phyloP scores from a whole-genome alignment of 1,140 invertebrate species.

The Gonatopus flavifemur region DNA sequence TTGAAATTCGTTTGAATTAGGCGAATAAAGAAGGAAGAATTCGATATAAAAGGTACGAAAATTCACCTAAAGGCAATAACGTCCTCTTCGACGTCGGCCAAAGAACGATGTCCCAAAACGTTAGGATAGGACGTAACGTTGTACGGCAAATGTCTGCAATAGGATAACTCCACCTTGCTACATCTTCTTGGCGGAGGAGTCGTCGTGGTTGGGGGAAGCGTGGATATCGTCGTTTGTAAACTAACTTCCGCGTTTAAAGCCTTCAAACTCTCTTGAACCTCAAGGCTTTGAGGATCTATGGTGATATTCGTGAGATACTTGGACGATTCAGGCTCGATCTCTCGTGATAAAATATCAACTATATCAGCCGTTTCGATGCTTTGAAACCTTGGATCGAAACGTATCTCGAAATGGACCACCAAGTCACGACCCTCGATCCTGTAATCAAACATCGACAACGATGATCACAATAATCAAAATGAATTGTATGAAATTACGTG shows the following conservation, averaged over 20 bases:
- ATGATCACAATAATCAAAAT: too few relatives aligned
- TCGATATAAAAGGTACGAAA: background rate
- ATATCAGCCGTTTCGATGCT: conserved; percentile 60
- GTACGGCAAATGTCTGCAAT: conserved; percentile 74
- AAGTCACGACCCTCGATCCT: conserved; percentile 68
- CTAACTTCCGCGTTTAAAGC: conserved; percentile 59
- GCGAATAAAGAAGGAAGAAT: too few relatives aligned
- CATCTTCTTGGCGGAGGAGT: conserved; percentile 67
- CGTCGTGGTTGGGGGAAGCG: conserved; percentile 57
- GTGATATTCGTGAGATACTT: conserved; percentile 66
- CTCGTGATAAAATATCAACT: conserved; percentile 60
- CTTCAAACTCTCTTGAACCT: conserved; percentile 65
- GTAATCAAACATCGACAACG: conserved; percentile 22
- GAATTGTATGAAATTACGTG: too few relatives aligned
- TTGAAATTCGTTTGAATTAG: too few relatives aligned
- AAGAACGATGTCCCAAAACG: conserved; percentile 67
- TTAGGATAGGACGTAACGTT: conserved; percentile 86
- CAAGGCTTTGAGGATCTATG: conserved; percentile 67
- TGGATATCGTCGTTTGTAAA: conserved; percentile 60
- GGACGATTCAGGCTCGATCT: conserved; percentile 58
- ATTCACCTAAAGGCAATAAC: conserved; percentile 72
- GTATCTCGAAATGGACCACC: conserved; percentile 72
- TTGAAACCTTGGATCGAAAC: conserved; percentile 65
- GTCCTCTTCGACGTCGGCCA: conserved; percentile 72
- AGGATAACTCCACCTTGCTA: conserved; percentile 65